These are phyloP conservation scores for Biston betularia DNA, from an alignment of 2,888 invertebrate species.

Conservation along the genomic window DNA sequence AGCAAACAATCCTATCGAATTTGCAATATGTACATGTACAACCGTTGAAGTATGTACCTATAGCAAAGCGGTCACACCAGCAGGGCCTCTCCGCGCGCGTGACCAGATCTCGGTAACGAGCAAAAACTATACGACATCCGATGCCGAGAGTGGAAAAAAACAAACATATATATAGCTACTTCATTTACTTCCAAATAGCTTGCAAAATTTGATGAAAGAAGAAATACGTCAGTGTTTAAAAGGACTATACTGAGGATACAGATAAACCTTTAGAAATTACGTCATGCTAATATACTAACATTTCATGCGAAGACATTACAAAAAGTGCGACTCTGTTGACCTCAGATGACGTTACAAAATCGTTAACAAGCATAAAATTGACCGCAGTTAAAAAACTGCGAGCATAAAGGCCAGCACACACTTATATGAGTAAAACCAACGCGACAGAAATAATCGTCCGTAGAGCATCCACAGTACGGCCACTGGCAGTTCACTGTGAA, in stretches of 20 bases:
- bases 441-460: conserved; percentile 74
- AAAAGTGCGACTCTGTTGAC: conserved; percentile 23
- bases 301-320: conserved; percentile 16
- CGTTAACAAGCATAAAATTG: conserved; percentile 34
- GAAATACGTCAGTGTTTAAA: conserved; percentile 11
- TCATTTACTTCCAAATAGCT: conserved; percentile 34
- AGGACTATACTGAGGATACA: no score
- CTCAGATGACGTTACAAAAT: conserved; percentile 28
- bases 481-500: conserved; percentile 67
- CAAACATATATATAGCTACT: conserved; percentile 48
- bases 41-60: conserved; percentile 32
- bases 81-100: conserved; percentile 73
- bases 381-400: conserved; percentile 30
- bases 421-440: conserved; percentile 62
- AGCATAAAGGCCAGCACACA: conserved; percentile 33
- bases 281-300: conserved; percentile 12
- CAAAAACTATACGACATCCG: conserved; percentile 78
- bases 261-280: conserved; percentile 5
- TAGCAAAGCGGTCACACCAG: conserved; percentile 58
- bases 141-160: conserved; percentile 57
- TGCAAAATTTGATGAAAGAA: conserved; percentile 14
- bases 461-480: conserved; percentile 18
- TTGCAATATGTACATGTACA: conserved; percentile 30
- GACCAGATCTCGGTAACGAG: conserved; percentile 78
- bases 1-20: conserved; percentile 41